Percentiles rank a stretch among this genome's conserved stretches.
These are phyloP conservation scores for Clarias platycephalus DNA, from an alignment of 2,797 vertebrate genomes.

Conservation along the genomic window DNA sequence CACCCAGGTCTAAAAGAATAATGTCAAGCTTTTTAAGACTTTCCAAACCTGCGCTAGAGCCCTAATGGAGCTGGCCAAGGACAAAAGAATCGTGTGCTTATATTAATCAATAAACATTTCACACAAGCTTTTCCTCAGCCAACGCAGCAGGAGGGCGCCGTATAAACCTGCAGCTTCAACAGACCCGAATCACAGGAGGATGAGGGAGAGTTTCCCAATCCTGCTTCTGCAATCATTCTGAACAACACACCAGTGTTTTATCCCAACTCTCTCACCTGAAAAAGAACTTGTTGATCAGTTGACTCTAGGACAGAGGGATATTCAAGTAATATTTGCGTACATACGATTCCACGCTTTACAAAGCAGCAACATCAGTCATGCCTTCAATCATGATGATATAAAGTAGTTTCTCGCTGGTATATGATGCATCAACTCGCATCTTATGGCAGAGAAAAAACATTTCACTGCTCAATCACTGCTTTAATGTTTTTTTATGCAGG, in stretches of 20 bases:
- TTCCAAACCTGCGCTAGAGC: background rate
- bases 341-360: background rate
- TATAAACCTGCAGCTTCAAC: background rate
- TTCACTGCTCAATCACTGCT: background rate
- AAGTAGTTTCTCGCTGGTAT: background rate
- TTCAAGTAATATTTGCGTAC: background rate
- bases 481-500: background rate
- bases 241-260: constrained; percentile 9
- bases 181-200: constrained; percentile 5
- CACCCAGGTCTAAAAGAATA: background rate
- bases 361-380: background rate
- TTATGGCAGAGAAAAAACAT: background rate
- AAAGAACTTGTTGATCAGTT: background rate
- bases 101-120: background rate
- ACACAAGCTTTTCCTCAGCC: background rate
- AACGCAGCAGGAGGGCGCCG: background rate
- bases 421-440: background rate
- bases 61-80: background rate
- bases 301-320: background rate
- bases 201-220: background rate
- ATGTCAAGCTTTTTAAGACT: background rate
- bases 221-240: constrained; percentile 2
- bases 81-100: background rate
- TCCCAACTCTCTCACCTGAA: background rate
- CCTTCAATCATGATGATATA: background rate